A percentile compares a stretch with the other conserved stretches of the same genome.
Evolutionary conservation across 2,113 vertebrate genomes (phyloP).

Genomic region (Rutilus rutilus): DNA sequence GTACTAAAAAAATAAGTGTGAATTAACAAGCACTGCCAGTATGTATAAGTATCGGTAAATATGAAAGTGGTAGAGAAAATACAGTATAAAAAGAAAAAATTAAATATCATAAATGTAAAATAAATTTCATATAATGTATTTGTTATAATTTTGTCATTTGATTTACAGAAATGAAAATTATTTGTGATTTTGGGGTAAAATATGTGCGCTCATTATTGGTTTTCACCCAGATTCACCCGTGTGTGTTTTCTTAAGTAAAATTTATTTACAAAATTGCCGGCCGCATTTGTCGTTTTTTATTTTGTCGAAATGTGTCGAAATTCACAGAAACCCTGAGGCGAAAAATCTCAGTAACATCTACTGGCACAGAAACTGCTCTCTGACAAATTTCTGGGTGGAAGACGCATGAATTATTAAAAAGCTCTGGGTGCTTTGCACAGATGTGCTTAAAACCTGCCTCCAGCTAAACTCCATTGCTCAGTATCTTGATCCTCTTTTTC

Average conservation of each 20-base stretch:
- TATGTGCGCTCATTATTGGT: not conserved
- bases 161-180: too few relatives aligned
- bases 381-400: constrained; percentile 50
- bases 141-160: too few relatives aligned
- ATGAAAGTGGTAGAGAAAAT: too few relatives aligned
- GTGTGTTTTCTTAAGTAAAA: not conserved
- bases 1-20: too few relatives aligned
- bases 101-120: too few relatives aligned
- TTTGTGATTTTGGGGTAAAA: too few relatives aligned
- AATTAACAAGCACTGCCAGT: too few relatives aligned
- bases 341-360: constrained; percentile 22
- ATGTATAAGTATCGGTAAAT: too few relatives aligned
- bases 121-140: too few relatives aligned
- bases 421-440: constrained; percentile 38
- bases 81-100: too few relatives aligned
- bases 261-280: not conserved
- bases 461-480: constrained; percentile 25
- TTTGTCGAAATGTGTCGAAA: not conserved
- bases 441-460: constrained; percentile 42
- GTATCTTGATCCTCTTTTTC: constrained; percentile 28
- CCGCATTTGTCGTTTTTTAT: constrained; percentile 3
- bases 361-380: constrained; percentile 18
- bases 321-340: constrained; percentile 6
- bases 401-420: constrained; percentile 54
- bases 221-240: not conserved